Percentiles rank a stretch among this genome's conserved stretches.
Evolutionary conservation across 2,797 vertebrate species (phyloP).

Genomic region (Sebastes dallii): DNA sequence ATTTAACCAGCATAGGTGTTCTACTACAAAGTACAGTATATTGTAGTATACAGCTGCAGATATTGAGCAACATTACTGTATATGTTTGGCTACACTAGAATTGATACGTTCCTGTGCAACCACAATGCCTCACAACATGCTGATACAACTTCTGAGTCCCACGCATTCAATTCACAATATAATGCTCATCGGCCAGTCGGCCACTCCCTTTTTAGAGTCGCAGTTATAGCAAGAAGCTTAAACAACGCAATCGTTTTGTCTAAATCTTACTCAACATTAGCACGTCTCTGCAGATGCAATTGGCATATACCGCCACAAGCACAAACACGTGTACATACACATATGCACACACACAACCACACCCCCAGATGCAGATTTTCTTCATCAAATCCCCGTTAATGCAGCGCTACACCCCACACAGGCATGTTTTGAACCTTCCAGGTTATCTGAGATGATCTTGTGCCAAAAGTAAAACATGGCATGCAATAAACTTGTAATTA

Average conservation of each 20-base stretch:
- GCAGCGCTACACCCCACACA: not conserved
- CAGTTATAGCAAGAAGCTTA: not conserved
- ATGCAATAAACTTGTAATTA: no score
- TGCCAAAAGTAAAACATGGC: not conserved
- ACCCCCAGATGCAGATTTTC: not conserved
- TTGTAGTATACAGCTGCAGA: not conserved
- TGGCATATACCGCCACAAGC: not conserved
- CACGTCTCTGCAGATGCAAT: slow-evolving; percentile 1
- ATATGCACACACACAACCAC: not conserved
- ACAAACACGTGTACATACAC: not conserved
- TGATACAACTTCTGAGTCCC: not conserved
- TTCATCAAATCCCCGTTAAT: not conserved
- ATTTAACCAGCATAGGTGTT: not conserved
- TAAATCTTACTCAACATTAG: slow-evolving; percentile 12
- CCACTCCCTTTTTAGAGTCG: not conserved
- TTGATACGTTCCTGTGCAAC: not conserved
- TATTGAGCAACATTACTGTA: not conserved
- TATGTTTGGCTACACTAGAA: not conserved
- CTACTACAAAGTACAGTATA: not conserved
- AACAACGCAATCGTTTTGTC: not conserved
- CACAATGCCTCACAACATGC: slow-evolving; percentile 9
- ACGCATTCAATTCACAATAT: not conserved
- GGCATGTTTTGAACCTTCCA: not conserved
- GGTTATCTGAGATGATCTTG: not conserved
- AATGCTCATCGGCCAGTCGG: not conserved